Percentiles rank a stretch among this genome's conserved stretches.
Evolutionary conservation across 64 coral and sea anemone genomes (phyloP).

Genomic region (Stylophora pistillata): DNA sequence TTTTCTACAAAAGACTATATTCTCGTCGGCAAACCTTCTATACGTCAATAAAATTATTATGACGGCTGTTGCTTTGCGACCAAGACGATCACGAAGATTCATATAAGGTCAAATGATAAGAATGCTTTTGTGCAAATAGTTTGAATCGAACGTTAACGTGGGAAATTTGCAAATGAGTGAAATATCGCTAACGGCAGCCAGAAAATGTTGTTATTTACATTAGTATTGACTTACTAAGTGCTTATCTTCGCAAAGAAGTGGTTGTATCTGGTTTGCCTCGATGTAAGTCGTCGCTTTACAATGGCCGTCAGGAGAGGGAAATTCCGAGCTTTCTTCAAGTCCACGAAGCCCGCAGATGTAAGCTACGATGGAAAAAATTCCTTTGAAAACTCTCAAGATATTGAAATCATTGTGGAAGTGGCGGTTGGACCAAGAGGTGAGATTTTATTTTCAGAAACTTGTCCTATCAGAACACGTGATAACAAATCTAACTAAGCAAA

Average conservation of each 20-base stretch:
- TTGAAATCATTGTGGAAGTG: conserved; percentile 7
- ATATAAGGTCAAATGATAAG: too few species aligned
- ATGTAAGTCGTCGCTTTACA: background rate
- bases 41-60: background rate
- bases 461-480: background rate
- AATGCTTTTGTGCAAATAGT: background rate
- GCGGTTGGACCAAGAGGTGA: conserved; percentile 26
- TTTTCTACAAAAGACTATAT: background rate
- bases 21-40: background rate
- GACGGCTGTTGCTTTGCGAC: background rate
- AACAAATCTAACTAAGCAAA: background rate
- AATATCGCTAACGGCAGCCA: background rate
- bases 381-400: background rate
- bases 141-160: background rate
- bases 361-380: conserved; percentile 10
- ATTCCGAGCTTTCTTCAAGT: conserved; percentile 1
- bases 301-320: conserved; percentile 11
- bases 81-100: background rate
- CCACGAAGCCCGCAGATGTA: background rate
- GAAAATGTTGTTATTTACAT: background rate
- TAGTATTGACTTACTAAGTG: background rate
- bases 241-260: background rate
- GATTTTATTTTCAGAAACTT: background rate
- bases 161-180: background rate
- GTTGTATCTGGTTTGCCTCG: background rate